Evolutionary conservation across 2,797 vertebrate species (phyloP).

Genomic region (Muraenolepis orangiensis): DNA sequence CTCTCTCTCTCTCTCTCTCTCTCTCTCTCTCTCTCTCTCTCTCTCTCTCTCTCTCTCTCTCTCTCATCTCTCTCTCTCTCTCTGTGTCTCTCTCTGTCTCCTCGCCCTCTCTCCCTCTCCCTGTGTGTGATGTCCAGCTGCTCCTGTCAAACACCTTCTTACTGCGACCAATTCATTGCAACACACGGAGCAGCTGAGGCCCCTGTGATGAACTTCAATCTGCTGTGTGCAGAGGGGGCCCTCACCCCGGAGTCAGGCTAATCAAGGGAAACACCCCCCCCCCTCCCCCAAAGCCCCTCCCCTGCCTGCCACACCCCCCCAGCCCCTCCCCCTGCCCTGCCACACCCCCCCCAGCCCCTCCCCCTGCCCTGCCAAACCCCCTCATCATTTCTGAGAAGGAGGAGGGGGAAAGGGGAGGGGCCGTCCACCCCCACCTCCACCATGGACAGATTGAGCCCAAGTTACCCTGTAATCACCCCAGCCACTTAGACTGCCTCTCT

Average conservation of each 20-base stretch:
- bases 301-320: no score
- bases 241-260: conserved; percentile 80
- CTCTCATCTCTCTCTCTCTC: no score
- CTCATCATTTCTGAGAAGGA: conserved; percentile 64
- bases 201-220: conserved; percentile 89
- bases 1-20: conserved; percentile 87
- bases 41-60: conserved; percentile 23
- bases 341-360: no score
- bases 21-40: conserved; percentile 77
- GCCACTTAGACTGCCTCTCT: conserved; percentile 53
- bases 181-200: conserved; percentile 93
- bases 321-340: no score
- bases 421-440: no score
- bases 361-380: no score
- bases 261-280: conserved; percentile 79
- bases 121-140: conserved; percentile 97
- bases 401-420: conserved; percentile 30
- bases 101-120: conserved; percentile 86
- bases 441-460: conserved; percentile 71
- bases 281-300: no score
- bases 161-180: conserved; percentile 91
- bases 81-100: conserved; percentile 29
- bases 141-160: conserved; percentile 98
- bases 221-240: conserved; percentile 80
- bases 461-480: conserved; percentile 79